Conservation (phyloP, 1,140 invertebrate genomes). For the Brachionus rubens region DNA sequence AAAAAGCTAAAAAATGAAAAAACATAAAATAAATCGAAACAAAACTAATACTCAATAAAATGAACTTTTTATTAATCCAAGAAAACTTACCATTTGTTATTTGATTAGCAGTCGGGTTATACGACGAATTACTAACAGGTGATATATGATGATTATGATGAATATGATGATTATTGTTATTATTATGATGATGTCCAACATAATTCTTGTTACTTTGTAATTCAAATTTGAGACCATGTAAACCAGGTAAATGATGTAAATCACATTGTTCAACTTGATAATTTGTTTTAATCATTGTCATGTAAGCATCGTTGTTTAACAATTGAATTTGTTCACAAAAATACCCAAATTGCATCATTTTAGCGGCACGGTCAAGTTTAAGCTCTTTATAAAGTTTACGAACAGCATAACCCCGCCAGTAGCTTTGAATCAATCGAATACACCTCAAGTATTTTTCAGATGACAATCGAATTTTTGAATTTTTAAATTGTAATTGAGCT, state of each 20-base stretch:
- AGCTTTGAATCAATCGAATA: conserved; percentile 30
- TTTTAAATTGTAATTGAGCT: neutral
- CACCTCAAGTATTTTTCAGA: neutral
- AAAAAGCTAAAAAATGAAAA: too few relatives aligned
- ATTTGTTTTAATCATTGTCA: conserved; percentile 32
- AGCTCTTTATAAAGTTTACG: conserved; percentile 15
- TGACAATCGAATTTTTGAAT: neutral
- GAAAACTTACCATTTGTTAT: conserved; percentile 26
- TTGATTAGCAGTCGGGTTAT: conserved; percentile 3
- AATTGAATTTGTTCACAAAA: conserved; percentile 39
- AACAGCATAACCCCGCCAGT: conserved; percentile 17
- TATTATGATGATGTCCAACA: neutral
- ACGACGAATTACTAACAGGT: neutral
- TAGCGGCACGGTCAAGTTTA: conserved; percentile 19
- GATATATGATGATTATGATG: neutral
- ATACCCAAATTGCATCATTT: conserved; percentile 24
- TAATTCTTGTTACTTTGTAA: neutral
- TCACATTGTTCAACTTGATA: conserved; percentile 6
- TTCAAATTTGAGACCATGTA: neutral
- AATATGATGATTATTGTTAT: conserved; percentile 7
- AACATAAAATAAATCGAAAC: too few relatives aligned
- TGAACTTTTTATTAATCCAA: too few relatives aligned
- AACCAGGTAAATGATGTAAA: conserved; percentile 3
- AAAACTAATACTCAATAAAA: too few relatives aligned
- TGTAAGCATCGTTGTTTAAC: conserved; percentile 14